A percentile compares a stretch with the other conserved stretches of the same genome.
Conservation (phyloP, 2,888 invertebrate genomes). For the Agrochola lychnidis region DNA sequence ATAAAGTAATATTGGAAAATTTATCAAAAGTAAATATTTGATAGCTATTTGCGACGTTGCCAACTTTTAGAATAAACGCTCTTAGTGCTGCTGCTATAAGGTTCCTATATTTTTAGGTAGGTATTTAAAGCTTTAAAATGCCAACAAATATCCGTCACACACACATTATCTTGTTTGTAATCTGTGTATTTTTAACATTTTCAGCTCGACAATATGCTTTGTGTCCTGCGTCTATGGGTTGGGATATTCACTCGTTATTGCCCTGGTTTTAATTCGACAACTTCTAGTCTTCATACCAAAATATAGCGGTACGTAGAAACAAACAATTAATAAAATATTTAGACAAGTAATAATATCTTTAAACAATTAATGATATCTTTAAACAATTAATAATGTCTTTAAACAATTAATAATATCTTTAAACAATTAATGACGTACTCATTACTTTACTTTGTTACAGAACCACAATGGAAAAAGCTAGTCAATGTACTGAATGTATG, state of each 20-base stretch:
- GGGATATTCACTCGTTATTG: constrained; percentile 85
- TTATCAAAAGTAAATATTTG: too few relatives aligned
- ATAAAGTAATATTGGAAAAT: too few relatives aligned
- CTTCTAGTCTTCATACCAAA: constrained; percentile 86
- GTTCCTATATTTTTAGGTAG: not conserved
- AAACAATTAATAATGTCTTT: not conserved
- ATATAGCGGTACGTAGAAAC: constrained; percentile 79
- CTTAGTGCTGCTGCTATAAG: not conserved
- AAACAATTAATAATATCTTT: not conserved
- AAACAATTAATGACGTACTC: not conserved
- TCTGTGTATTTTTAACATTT: constrained; percentile 64
- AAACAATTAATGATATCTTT: not conserved
- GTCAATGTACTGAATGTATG: constrained; percentile 77
- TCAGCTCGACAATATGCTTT: constrained; percentile 90
- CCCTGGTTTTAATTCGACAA: constrained; percentile 85
- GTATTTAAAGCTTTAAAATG: not conserved
- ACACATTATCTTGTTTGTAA: not conserved
- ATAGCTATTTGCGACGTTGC: too few relatives aligned
- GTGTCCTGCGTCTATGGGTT: constrained; percentile 89
- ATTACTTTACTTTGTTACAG: constrained; percentile 67
- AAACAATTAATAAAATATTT: not conserved
- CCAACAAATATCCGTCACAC: not conserved
- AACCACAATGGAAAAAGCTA: constrained; percentile 81
- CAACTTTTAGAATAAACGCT: too few relatives aligned
- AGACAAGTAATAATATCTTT: not conserved